Conservation (phyloP, 2,113 vertebrate species). For the Smithornis capensis region DNA sequence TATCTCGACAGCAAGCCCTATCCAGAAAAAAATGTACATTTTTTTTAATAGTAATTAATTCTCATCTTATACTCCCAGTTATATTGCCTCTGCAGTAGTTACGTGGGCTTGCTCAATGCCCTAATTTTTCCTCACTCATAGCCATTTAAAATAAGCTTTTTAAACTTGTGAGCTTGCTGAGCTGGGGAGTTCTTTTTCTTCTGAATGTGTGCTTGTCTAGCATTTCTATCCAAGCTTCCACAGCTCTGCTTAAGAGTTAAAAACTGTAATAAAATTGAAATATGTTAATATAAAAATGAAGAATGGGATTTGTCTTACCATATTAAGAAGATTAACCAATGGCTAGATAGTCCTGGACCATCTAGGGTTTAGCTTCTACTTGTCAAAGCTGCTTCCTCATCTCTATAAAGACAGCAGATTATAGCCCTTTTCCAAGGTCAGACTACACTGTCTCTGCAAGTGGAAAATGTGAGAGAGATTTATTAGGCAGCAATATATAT, state of each 20-base stretch:
- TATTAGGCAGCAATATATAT: conserved; percentile 46
- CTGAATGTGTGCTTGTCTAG: conserved; percentile 7
- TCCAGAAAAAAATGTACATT: conserved; percentile 12
- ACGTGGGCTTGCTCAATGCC: conserved; percentile 24
- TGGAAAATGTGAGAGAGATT: conserved; percentile 63
- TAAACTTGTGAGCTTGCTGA: conserved; percentile 23
- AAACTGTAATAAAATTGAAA: conserved; percentile 75
- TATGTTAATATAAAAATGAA: conserved; percentile 75
- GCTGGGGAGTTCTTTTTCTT: background rate
- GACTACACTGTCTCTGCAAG: conserved; percentile 25
- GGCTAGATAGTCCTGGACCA: conserved; percentile 53
- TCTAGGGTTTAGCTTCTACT: conserved; percentile 69
- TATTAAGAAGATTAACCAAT: conserved; percentile 73
- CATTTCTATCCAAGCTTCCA: conserved; percentile 47
- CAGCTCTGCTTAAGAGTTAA: conserved; percentile 63
- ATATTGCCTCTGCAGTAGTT: conserved; percentile 43
- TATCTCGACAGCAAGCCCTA: background rate
- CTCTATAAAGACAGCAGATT: conserved; percentile 62
- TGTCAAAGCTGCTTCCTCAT: conserved; percentile 58
- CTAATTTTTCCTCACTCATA: conserved; percentile 48
- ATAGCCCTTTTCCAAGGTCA: conserved; percentile 69
- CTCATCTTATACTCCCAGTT: conserved; percentile 35
- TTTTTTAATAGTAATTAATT: conserved; percentile 57
- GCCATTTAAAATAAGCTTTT: conserved; percentile 57
- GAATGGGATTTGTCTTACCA: conserved; percentile 75